Percentiles rank a stretch among this genome's conserved stretches.
phyloP scores from a whole-genome alignment of 92 coral and sea anemone genomes.

The Epizoanthus rinbou region DNA sequence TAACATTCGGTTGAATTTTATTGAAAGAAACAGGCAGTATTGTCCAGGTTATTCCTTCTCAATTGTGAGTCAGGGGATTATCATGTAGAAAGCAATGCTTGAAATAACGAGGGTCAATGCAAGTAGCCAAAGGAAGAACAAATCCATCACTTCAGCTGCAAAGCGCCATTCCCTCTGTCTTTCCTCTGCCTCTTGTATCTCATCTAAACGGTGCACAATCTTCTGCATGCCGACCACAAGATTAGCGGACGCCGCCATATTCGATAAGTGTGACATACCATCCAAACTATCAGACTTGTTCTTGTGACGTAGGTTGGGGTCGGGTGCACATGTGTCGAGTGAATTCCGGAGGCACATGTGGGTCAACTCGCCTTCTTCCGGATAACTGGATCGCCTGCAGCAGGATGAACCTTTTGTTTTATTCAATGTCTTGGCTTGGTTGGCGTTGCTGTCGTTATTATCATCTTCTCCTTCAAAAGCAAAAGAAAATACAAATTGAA shows the following conservation, averaged over 20 bases:
- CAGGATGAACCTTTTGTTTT: no score
- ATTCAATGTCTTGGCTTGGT: no score
- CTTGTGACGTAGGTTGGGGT: slow-evolving; percentile 22
- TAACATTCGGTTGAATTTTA: no score
- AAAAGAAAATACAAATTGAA: no score
- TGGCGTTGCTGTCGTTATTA: no score
- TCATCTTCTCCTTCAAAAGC: no score
- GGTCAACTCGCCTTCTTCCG: not conserved
- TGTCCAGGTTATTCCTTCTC: no score
- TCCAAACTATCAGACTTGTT: slow-evolving; percentile 22
- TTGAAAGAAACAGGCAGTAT: no score
- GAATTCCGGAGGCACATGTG: not conserved
- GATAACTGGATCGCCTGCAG: no score
- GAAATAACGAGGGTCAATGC: slow-evolving; percentile 58
- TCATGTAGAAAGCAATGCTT: slow-evolving; percentile 70
- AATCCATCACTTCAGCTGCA: slow-evolving; percentile 85
- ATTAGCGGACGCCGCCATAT: slow-evolving; percentile 64
- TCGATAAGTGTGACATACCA: slow-evolving; percentile 33
- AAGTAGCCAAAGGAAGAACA: slow-evolving; percentile 84
- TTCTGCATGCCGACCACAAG: slow-evolving; percentile 60
- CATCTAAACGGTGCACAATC: slow-evolving; percentile 69
- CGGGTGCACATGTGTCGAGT: slow-evolving; percentile 34
- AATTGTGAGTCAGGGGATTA: slow-evolving; percentile 48
- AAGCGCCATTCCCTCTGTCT: slow-evolving; percentile 89
- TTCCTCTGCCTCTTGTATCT: slow-evolving; percentile 50